These are phyloP conservation scores for Phyllotreta cruciferae DNA, from an alignment of 2,888 invertebrate genomes.

Conservation along the genomic window DNA sequence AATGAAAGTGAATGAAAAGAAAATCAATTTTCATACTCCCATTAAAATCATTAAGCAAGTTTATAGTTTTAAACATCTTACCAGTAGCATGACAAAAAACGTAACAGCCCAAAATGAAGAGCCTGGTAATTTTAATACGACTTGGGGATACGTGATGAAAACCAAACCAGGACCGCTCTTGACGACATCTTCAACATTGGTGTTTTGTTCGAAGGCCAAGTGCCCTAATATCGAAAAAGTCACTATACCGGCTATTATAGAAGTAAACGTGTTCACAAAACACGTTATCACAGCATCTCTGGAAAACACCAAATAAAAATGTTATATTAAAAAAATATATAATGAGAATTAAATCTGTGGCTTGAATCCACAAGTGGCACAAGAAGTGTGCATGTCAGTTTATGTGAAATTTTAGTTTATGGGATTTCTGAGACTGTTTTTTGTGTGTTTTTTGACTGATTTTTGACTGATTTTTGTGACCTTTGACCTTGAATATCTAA, in stretches of 20 bases:
- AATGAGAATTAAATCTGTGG: no score
- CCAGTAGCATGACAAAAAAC: constrained; percentile 77
- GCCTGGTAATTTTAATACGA: constrained; percentile 74
- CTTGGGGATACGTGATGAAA: constrained; percentile 78
- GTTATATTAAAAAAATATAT: no score
- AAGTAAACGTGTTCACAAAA: constrained; percentile 74
- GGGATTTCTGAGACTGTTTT: no score
- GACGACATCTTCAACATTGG: constrained; percentile 63
- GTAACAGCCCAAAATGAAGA: constrained; percentile 74
- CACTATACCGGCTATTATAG: constrained; percentile 76
- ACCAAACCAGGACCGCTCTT: constrained; percentile 75
- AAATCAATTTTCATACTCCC: no score
- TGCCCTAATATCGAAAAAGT: constrained; percentile 80
- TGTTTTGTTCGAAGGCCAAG: constrained; percentile 65
- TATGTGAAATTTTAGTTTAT: no score
- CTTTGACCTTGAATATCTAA: no score
- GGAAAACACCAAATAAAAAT: constrained; percentile 37
- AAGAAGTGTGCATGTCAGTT: no score
- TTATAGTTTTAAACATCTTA: constrained; percentile 51
- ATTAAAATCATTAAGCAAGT: background rate
- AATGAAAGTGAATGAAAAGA: no score
- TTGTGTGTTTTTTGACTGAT: no score
- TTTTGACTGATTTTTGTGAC: no score
- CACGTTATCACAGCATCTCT: constrained; percentile 78
- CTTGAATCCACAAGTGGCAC: no score